A percentile compares a stretch with the other conserved stretches of the same genome.
Evolutionary conservation across 2,113 vertebrate species (phyloP).

Genomic region (Bombycilla garrulus): DNA sequence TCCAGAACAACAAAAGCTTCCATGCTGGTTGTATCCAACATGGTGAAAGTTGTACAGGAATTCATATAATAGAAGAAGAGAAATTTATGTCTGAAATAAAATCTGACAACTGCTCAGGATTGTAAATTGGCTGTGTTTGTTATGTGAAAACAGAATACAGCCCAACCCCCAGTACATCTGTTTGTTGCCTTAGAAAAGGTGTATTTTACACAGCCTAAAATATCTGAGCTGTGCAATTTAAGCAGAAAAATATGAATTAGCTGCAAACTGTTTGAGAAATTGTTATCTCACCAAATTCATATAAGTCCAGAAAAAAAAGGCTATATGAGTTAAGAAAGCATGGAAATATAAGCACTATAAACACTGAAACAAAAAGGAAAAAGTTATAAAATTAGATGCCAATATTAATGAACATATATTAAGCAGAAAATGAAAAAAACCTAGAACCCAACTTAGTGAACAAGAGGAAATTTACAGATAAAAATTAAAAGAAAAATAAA

Average conservation of each 20-base stretch:
- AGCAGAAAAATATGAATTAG: neutral
- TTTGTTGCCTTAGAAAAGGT: neutral
- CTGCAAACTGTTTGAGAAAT: neutral
- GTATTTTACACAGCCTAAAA: neutral
- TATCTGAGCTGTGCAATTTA: neutral
- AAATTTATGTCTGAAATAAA: slow-evolving; percentile 17
- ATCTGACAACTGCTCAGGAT: neutral
- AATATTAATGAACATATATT: neutral
- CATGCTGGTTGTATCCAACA: neutral
- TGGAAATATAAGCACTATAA: neutral
- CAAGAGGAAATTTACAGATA: neutral
- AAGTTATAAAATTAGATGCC: neutral
- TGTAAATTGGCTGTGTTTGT: neutral
- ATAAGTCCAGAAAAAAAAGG: neutral
- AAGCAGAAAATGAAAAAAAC: neutral
- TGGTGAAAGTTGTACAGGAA: neutral
- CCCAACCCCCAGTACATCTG: neutral
- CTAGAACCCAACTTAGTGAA: neutral
- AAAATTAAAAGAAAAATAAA: neutral
- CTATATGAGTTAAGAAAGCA: neutral
- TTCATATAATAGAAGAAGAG: slow-evolving; percentile 8
- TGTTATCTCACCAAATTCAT: neutral
- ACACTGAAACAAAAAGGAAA: neutral
- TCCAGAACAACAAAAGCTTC: neutral
- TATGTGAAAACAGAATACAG: neutral